Percentiles rank a stretch among this genome's conserved stretches.
Evolutionary conservation across 2,113 vertebrate genomes (phyloP).

Genomic region (Emydocephalus ijimae): DNA sequence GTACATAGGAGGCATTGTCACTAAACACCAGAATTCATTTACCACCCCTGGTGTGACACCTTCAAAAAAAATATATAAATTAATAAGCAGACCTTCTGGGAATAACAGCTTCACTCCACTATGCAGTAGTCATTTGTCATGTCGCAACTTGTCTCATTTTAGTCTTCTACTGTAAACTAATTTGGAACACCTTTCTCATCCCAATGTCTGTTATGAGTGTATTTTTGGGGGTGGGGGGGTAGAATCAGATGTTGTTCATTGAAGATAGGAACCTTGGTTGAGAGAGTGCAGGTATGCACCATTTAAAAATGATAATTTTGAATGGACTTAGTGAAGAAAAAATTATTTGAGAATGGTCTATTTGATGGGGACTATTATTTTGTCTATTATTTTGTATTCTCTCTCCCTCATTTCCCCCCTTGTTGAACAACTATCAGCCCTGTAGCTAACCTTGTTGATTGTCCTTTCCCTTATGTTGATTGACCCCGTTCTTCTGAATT

Average conservation of each 20-base stretch:
- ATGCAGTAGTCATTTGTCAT: not conserved
- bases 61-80: constrained; percentile 7
- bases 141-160: constrained; percentile 4
- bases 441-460: not conserved
- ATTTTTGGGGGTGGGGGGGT: not conserved
- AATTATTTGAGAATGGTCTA: not conserved
- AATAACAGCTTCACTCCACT: not conserved
- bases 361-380: not conserved
- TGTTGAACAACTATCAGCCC: not conserved
- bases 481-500: not conserved
- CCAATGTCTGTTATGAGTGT: not conserved
- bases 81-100: constrained; percentile 6
- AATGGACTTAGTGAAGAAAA: not conserved
- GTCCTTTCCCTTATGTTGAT: not conserved
- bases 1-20: constrained; percentile 53
- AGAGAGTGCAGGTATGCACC: not conserved
- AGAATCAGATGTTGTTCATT: not conserved
- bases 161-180: not conserved
- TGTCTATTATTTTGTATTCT: not conserved
- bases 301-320: not conserved
- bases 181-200: not conserved
- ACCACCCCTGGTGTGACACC: constrained; percentile 21
- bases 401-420: not conserved
- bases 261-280: not conserved
- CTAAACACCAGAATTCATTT: constrained; percentile 42